Conservation (phyloP, 2,888 invertebrate genomes). For the Polia nebulosa region DNA sequence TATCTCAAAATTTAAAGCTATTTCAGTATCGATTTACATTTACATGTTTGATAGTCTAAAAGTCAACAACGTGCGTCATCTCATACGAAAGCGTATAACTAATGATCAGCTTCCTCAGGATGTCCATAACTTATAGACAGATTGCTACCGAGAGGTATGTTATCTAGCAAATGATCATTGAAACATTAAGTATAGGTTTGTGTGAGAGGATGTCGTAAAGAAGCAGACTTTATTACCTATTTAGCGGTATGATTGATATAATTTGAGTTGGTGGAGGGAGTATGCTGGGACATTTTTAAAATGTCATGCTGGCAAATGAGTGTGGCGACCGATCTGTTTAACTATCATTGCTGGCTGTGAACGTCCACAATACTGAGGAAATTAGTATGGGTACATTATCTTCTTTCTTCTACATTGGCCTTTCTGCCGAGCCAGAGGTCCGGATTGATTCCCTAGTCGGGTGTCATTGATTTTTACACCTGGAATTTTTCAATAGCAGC, state of each 20-base stretch:
- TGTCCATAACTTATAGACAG: constrained; percentile 15
- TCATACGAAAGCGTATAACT: constrained; percentile 13
- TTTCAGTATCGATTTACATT: not conserved
- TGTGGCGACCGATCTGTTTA: not conserved
- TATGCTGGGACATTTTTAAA: not conserved
- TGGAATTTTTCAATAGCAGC: no score
- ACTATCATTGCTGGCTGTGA: no score
- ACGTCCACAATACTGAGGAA: no score
- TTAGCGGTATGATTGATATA: constrained; percentile 16
- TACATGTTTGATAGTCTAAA: constrained; percentile 3
- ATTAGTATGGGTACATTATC: no score
- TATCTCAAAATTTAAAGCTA: not conserved
- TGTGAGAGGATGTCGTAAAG: constrained; percentile 21
- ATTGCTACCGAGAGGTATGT: not conserved
- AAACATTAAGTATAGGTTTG: constrained; percentile 24
- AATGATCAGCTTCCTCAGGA: constrained; percentile 28
- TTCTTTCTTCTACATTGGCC: no score
- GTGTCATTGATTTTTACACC: no score
- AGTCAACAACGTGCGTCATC: constrained; percentile 17
- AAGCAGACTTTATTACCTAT: constrained; percentile 3
- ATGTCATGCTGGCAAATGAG: constrained; percentile 11
- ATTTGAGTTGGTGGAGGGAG: not conserved
- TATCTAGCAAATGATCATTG: constrained; percentile 15
- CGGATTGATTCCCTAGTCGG: no score
- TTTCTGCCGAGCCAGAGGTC: no score